These are phyloP conservation scores for Anas georgica DNA, from an alignment of 2,797 vertebrate genomes.

Conservation along the genomic window DNA sequence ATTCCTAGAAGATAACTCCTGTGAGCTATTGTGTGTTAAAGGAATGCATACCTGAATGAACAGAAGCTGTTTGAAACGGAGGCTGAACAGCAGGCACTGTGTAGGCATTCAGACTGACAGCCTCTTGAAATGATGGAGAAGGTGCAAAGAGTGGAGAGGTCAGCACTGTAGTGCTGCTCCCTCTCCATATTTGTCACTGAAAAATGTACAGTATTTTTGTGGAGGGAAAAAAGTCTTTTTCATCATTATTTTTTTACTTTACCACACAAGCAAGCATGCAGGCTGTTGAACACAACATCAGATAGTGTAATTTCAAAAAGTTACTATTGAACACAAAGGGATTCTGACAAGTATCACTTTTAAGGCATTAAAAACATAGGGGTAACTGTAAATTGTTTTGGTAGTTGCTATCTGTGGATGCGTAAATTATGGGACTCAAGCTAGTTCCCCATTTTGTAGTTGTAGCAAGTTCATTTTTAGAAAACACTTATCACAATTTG, in stretches of 20 bases:
- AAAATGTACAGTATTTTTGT: neutral
- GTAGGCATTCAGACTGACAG: neutral
- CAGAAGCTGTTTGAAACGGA: neutral
- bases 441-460: neutral
- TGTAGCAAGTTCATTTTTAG: neutral
- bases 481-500: neutral
- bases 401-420: neutral
- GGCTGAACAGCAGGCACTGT: neutral
- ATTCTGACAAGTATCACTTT: neutral
- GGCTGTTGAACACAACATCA: neutral
- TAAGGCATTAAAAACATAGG: neutral
- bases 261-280: neutral
- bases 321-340: neutral
- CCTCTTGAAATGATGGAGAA: neutral
- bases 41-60: neutral
- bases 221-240: neutral
- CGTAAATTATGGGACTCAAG: neutral
- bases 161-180: neutral
- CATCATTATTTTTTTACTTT: neutral
- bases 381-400: neutral
- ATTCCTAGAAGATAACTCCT: neutral
- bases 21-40: neutral
- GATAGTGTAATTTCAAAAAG: neutral
- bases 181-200: neutral
- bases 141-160: neutral